A percentile compares a stretch with the other conserved stretches of the same genome.
Evolutionary conservation across 2,888 invertebrate genomes (phyloP).

Genomic region (Melinaea menophilus): DNA sequence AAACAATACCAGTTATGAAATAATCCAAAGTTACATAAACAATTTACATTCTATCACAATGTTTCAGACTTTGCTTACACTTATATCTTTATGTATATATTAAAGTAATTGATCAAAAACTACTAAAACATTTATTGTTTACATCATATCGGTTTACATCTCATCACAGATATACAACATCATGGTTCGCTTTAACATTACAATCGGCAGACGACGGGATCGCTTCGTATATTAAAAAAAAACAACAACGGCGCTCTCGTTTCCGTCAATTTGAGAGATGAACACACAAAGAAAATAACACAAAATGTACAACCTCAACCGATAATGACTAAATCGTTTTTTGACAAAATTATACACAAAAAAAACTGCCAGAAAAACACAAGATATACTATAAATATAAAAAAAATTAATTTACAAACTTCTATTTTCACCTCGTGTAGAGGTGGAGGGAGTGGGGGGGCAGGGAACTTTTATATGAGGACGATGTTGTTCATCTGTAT

Average conservation of each 20-base stretch:
- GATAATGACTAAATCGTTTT: slow-evolving; percentile 1
- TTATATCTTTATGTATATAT: slow-evolving; percentile 38
- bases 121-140: slow-evolving; percentile 38
- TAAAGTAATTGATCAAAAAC: slow-evolving; percentile 40
- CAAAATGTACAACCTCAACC: slow-evolving; percentile 10
- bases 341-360: not conserved
- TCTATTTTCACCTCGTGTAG: slow-evolving; percentile 1
- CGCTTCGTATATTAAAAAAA: slow-evolving; percentile 7
- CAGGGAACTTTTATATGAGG: slow-evolving; percentile 30
- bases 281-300: slow-evolving; percentile 8
- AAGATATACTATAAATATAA: slow-evolving; percentile 11
- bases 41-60: slow-evolving; percentile 59
- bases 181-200: slow-evolving; percentile 7
- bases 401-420: slow-evolving; percentile 7
- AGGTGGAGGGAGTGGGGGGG: slow-evolving; percentile 1
- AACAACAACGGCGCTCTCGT: slow-evolving; percentile 2
- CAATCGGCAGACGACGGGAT: slow-evolving; percentile 10
- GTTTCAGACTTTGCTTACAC: slow-evolving; percentile 58
- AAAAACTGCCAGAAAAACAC: slow-evolving; percentile 3
- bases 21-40: slow-evolving; percentile 47
- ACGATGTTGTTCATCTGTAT: slow-evolving; percentile 47
- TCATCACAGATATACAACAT: slow-evolving; percentile 50
- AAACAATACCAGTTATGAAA: slow-evolving; percentile 35
- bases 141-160: slow-evolving; percentile 31
- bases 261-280: slow-evolving; percentile 7